A percentile compares a stretch with the other conserved stretches of the same genome.
Conservation (phyloP, 64 coral and sea anemone genomes). For the Stichodactyla mertensii region DNA sequence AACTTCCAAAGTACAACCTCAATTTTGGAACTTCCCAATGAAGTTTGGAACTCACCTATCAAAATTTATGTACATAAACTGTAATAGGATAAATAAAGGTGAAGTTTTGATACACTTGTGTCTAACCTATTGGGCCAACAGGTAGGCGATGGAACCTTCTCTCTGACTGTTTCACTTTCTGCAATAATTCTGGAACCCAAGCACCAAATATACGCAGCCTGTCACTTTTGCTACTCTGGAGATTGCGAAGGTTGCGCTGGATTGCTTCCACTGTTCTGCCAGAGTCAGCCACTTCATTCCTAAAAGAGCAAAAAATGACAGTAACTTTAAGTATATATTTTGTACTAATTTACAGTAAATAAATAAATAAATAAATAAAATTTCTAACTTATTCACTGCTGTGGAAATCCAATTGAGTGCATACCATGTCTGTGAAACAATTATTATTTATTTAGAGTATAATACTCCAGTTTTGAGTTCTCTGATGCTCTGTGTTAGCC, state of each 20-base stretch:
- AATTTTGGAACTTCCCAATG: no score
- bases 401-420: no score
- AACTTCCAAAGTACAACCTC: no score
- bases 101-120: no score
- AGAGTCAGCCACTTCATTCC: conserved; percentile 69
- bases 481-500: no score
- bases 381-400: no score
- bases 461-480: no score
- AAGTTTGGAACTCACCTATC: no score
- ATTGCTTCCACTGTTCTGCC: conserved; percentile 32
- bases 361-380: not conserved
- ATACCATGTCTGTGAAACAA: no score
- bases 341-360: not conserved
- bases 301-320: not conserved
- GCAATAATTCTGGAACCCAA: conserved; percentile 74
- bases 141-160: conserved; percentile 72
- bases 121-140: conserved; percentile 82
- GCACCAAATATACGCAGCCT: conserved; percentile 70
- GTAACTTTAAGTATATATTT: not conserved
- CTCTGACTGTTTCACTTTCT: conserved; percentile 58
- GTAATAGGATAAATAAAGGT: not conserved
- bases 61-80: no score
- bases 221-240: conserved; percentile 70
- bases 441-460: no score
- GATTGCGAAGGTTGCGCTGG: conserved; percentile 55